These are phyloP conservation scores for Drosophila pegasa DNA, from an alignment of 2,888 invertebrate genomes.

Conservation along the genomic window DNA sequence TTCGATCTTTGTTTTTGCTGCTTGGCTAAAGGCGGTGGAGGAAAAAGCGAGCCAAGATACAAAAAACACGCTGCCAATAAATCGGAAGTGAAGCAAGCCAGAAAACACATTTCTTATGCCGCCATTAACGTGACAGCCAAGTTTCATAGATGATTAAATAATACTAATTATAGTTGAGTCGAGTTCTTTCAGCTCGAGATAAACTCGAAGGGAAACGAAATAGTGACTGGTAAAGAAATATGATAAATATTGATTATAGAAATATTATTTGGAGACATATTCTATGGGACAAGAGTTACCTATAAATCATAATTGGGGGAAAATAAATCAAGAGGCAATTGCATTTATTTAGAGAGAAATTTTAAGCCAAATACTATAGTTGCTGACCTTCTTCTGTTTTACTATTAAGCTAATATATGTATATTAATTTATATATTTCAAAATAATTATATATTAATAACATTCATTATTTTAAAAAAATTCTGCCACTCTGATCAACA, in stretches of 20 bases:
- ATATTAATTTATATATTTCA: too few relatives aligned
- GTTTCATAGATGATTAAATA: constrained; percentile 5
- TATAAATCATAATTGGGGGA: too few relatives aligned
- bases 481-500: too few relatives aligned
- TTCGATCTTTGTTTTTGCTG: constrained; percentile 17
- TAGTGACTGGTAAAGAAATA: neutral
- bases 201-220: neutral
- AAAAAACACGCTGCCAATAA: constrained; percentile 20
- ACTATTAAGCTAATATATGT: too few relatives aligned
- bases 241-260: neutral
- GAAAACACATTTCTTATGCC: constrained; percentile 1
- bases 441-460: too few relatives aligned
- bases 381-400: too few relatives aligned
- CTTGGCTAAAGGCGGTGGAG: neutral
- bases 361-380: too few relatives aligned
- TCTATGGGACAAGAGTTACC: too few relatives aligned
- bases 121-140: neutral
- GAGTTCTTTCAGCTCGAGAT: neutral
- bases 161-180: constrained; percentile 3
- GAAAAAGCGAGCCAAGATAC: constrained; percentile 27
- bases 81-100: constrained; percentile 6
- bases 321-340: too few relatives aligned
- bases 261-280: neutral
- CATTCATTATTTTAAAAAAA: too few relatives aligned
- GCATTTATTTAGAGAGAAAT: too few relatives aligned